Base-by-base conservation (phyloP, 2,888 invertebrate species). In the Calephelis perditalis region DNA sequence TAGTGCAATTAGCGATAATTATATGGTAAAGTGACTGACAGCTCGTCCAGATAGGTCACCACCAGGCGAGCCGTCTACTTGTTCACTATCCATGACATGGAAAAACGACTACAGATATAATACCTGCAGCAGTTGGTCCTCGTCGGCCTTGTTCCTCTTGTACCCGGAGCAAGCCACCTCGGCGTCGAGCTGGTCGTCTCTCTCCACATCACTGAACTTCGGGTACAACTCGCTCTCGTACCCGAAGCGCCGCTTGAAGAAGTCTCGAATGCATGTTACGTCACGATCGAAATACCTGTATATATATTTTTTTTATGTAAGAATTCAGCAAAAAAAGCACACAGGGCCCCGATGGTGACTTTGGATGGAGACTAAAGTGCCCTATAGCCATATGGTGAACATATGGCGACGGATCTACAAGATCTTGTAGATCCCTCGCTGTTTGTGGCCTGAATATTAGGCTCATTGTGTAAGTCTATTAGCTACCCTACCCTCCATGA, bases 161-260 rank as follows among this genome's bases (percentile, higher is more conserved):
- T 97, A 96, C 1, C 99, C 99, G 69, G 98, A 97, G 70, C 98
- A 98, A 35, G 94, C 94, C 2, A 99, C 93, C 84, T 98, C 98
- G 3, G 95, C 92, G 83, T 99, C 99, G 60, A 99, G 84, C 68
- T 92, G 92, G 78, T 96, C 96, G 68, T 95, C 95, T 15, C 97
- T 91, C 75, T 95, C 94, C 60, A 92, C 83, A 77, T 97, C 97
- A 40, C 89, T 82, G 78, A 97, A 97, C 70, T 92, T 92, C 2
- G 97, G 97, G 81, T 92, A 94, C 44, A 94, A 83, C 68, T 94
- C 95, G 81, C 97, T 97, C 82, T 98, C 98, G 82, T 95, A 99
- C 0, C 92, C 94, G 83, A 98, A 99, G 58, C 97, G 93, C 75
- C 94, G 94, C 73, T 94, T 95, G 86, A 99, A 99, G 88, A 98